Evolutionary conservation across 2,888 invertebrate genomes (phyloP).

Genomic region (Trichacis sp.): DNA sequence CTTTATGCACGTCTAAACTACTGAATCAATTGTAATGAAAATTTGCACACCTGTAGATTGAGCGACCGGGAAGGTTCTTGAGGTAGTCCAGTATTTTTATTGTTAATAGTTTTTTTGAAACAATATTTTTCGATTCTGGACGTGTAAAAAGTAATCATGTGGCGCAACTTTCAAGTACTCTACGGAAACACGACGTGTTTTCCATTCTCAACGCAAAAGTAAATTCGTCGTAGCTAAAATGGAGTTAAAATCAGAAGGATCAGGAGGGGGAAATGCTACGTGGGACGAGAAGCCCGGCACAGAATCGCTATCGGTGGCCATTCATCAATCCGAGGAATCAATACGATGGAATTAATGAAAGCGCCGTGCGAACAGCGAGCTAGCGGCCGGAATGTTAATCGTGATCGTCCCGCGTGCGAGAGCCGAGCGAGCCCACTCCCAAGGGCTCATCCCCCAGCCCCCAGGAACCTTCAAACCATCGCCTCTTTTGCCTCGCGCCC

Average conservation of each 20-base stretch:
- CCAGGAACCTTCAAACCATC: conserved; percentile 27
- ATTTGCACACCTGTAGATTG: too few species aligned
- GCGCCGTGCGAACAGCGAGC: conserved; percentile 69
- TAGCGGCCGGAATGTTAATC: conserved; percentile 70
- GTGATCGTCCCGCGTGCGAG: conserved; percentile 67
- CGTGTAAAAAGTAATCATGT: too few species aligned
- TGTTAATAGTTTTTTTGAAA: too few species aligned
- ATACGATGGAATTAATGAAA: conserved; percentile 70
- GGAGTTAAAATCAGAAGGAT: conserved; percentile 36
- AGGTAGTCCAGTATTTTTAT: too few species aligned
- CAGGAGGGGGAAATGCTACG: conserved; percentile 15
- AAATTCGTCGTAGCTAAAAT: conserved; percentile 22
- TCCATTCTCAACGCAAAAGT: not conserved
- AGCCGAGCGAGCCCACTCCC: conserved; percentile 54
- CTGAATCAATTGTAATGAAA: too few species aligned
- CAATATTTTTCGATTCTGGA: too few species aligned
- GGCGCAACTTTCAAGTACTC: too few species aligned
- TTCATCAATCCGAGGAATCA: conserved; percentile 69
- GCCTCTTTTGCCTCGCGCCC: conserved; percentile 14
- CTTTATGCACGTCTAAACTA: too few species aligned
- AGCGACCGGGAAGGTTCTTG: too few species aligned
- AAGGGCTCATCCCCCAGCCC: conserved; percentile 46
- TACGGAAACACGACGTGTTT: not conserved
- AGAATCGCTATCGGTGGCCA: conserved; percentile 69
- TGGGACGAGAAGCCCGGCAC: conserved; percentile 51